Percentiles rank a stretch among this genome's conserved stretches.
These are phyloP conservation scores for Tetranychus urticae DNA, from an alignment of 1,140 invertebrate species.

Conservation along the genomic window DNA sequence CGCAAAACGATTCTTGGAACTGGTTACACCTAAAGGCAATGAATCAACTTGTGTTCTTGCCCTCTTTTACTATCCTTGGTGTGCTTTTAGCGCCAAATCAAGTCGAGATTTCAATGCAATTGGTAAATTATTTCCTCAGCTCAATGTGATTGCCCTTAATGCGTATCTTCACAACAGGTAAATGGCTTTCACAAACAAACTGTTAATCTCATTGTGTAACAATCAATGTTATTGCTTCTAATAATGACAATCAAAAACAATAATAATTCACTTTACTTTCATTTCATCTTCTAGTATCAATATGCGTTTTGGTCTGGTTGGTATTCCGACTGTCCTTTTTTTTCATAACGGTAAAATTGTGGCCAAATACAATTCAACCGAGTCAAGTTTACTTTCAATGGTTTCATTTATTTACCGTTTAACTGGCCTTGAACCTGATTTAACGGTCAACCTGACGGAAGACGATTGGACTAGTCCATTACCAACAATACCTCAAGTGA, in stretches of 20 bases:
- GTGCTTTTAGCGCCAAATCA: slow-evolving; percentile 63
- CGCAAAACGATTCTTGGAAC: slow-evolving; percentile 2
- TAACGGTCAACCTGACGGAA: slow-evolving; percentile 40
- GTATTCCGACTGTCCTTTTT: slow-evolving; percentile 67
- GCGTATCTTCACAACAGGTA: slow-evolving; percentile 53
- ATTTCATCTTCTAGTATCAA: slow-evolving; percentile 31
- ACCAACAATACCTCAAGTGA: slow-evolving; percentile 37
- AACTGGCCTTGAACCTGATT: slow-evolving; percentile 35
- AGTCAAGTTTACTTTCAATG: slow-evolving; percentile 51
- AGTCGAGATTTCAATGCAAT: slow-evolving; percentile 74
- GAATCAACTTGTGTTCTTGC: not conserved
- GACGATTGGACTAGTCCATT: slow-evolving; percentile 54
- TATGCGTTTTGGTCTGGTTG: slow-evolving; percentile 76
- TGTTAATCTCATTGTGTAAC: not conserved
- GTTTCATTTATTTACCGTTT: slow-evolving; percentile 51
- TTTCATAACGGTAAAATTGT: slow-evolving; percentile 74
- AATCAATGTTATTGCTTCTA: not conserved
- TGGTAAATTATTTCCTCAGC: slow-evolving; percentile 50
- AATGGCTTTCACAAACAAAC: slow-evolving; percentile 5
- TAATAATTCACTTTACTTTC: not conserved
- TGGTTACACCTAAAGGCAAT: not conserved
- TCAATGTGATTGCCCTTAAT: slow-evolving; percentile 71
- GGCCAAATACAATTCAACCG: slow-evolving; percentile 60
- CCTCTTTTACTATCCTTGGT: slow-evolving; percentile 66
- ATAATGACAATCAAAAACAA: not conserved